Evolutionary conservation across 1,140 invertebrate genomes (phyloP), one percentile per base, ranked within the genome.

Genomic region (Halotydeus destructor): DNA sequence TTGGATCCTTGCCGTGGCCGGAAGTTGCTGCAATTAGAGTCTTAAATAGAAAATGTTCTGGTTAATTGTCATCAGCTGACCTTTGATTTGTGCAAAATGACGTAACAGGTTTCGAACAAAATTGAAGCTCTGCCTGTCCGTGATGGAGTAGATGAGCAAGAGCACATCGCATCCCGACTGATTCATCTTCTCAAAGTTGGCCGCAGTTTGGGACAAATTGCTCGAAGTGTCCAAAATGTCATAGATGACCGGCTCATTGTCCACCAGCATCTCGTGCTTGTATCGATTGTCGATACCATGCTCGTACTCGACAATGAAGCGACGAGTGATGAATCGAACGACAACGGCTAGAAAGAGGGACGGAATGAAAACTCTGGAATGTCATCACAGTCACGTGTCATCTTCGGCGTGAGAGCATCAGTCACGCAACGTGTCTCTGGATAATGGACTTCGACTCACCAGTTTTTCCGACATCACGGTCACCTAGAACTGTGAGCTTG

Each of bases 281-380:
- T 89, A 88, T 54, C 78, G 74, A 52, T 76, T 81, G 59, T 91
- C 84, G 84, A 65, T 45, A 69, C 68, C 45, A 60, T 86, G 81
- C 59, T 86, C 82, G 59, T 89, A 89, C 62, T 89, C 83, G 33
- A 83, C 82, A 45, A 89, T 88, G 59, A 84, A 89, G 47, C 82
- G 63, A 53, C 75, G 78, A 1, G 83, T 88, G 32, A 88, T 61
- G 56, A 84, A 88, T 49, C 83, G 69, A 33, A 89, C 83, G 25
- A 78, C 80, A 53, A 89, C 53, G 27, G 81, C 81, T 85, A 71
- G 42, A 54, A 47, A 45, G 36, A 50, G 42, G 40, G 47, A 48
- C 32, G 40, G 21, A 41, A n/a, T 41, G 9, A 26, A 24, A 34
- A n/a, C n/a, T n/a, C n/a, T n/a, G n/a, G n/a, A n/a, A n/a, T n/a